Base-by-base conservation (phyloP, 2,797 vertebrate species). In the Aratinga solstitialis region DNA sequence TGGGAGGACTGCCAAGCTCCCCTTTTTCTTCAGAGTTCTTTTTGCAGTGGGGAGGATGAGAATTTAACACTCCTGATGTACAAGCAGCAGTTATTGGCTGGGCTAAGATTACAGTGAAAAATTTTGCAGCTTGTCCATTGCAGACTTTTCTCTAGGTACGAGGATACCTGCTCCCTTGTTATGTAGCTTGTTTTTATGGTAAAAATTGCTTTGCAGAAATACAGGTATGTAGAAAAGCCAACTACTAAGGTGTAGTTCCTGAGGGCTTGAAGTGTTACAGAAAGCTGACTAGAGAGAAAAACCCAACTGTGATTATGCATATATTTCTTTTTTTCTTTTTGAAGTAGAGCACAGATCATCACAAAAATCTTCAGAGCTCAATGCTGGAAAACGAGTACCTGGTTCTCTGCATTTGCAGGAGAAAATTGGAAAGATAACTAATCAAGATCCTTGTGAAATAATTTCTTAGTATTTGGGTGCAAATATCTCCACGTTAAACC, bases 221-320 rank as follows among this genome's bases (percentile, higher is more conserved):
- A 47, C 19, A 69, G 42, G 23, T 69, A 14, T 66, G 16, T 56
- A 40, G 79, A 86, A 81, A 43, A 91, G 34, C 21, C 29, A 73
- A 0, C 10, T 75, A 21, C 38, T 59, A 7, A 69, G 50, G n/a
- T 62, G 22, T 66, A 40, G 43, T 30, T 89, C 36, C 40, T 51
- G 32, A 72, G 34, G 45, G 38, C 42, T 20, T 12, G 4, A 63
- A 77, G 36, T 75, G 8, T 27, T 77, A 29, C 38, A 62, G 54
- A 47, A 66, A 36, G n/a, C 63, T 90, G 75, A 56, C 40, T 71
- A 51, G 32, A 47, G 26, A 73, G 29, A 66, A 90, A 79, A 79
- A 62, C 11, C 7, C 24, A 67, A 7, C 9, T 1, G 1, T 68
- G 30, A 7, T 30, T 2, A 0, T 63, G 34, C 19, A 58, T 58